These are phyloP conservation scores for Caenorhabditis zanzibari DNA, from an alignment of 2,888 invertebrate species.

Conservation along the genomic window DNA sequence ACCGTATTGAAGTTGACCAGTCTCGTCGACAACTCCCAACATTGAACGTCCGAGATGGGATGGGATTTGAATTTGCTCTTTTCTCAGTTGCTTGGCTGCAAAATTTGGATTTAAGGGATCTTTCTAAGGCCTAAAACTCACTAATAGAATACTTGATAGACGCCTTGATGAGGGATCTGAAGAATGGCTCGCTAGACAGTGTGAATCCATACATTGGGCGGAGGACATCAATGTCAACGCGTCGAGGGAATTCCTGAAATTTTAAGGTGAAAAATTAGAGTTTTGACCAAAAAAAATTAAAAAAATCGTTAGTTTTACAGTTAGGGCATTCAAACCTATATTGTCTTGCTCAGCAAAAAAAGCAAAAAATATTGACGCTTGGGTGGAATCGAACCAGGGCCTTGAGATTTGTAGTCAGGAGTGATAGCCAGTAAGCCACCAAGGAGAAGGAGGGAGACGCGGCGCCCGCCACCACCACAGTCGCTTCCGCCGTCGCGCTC, in stretches of 20 bases:
- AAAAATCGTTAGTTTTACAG: no score
- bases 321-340: no score
- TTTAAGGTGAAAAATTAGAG: neutral
- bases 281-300: no score
- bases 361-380: neutral
- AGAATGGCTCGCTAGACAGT: conserved; percentile 78
- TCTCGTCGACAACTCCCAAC: conserved; percentile 82
- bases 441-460: no score
- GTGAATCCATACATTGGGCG: conserved; percentile 64
- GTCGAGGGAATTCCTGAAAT: conserved; percentile 71
- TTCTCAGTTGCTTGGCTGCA: conserved; percentile 50
- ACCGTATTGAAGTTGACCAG: conserved; percentile 78
- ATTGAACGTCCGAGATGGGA: conserved; percentile 74
- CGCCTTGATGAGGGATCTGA: conserved; percentile 78
- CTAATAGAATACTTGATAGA: conserved; percentile 68
- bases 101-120: neutral
- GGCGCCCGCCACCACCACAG: no score
- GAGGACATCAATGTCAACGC: conserved; percentile 67
- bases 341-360: neutral
- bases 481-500: no score
- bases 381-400: neutral
- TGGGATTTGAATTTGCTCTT: conserved; percentile 73
- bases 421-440: neutral
- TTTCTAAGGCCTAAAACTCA: conserved; percentile 23
- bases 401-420: neutral